Conservation (phyloP, 2,888 invertebrate genomes). For the Arrhopalites spinosus region DNA sequence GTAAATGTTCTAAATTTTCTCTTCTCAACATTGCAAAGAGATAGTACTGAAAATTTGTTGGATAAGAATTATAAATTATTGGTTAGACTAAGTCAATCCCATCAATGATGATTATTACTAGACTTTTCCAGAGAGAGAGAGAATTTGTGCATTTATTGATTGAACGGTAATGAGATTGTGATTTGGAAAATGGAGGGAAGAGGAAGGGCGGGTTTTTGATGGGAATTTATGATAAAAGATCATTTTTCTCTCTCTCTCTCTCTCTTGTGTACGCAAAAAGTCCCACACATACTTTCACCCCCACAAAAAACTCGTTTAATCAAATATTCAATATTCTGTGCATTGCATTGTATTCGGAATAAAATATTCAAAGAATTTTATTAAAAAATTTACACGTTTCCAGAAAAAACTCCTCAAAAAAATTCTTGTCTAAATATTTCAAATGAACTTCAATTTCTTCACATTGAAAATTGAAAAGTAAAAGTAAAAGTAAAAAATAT, state of each 20-base stretch:
- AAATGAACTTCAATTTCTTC: background rate
- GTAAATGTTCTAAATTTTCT: background rate
- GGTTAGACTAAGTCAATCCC: no score
- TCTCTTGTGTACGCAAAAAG: background rate
- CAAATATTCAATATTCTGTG: no score
- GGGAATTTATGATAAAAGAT: conserved; percentile 2
- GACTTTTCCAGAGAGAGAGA: background rate
- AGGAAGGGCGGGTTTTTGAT: conserved; percentile 27
- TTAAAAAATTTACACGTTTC: background rate
- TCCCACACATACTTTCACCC: no score
- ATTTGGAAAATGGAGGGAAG: background rate
- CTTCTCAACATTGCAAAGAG: background rate
- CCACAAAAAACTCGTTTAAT: background rate
- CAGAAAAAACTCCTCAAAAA: background rate
- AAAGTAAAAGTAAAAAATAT: background rate
- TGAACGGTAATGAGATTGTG: background rate
- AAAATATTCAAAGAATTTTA: no score
- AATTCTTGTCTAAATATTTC: background rate
- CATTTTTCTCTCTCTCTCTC: background rate
- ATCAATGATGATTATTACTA: no score
- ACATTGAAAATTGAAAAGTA: background rate
- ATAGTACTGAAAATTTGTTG: no score
- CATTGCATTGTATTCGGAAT: background rate
- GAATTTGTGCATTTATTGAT: conserved; percentile 27
- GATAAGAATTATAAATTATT: no score